phyloP scores from a whole-genome alignment of 1,140 invertebrate genomes.

The Drusus annulatus region DNA sequence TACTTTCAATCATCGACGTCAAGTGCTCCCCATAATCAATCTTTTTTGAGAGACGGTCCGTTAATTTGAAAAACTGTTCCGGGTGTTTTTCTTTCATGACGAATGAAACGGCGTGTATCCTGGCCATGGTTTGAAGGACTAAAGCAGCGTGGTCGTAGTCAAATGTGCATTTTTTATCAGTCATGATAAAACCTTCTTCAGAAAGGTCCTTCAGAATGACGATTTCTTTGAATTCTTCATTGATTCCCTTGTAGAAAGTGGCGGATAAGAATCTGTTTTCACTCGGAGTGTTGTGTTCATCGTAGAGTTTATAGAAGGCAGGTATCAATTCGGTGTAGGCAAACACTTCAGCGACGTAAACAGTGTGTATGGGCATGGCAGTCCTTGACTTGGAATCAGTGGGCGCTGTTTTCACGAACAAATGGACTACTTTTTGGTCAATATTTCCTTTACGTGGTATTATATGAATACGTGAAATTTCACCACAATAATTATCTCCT shows the following conservation, averaged over 20 bases:
- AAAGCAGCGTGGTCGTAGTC: constrained; percentile 67
- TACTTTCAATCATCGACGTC: background rate
- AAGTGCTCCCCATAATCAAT: constrained; percentile 13
- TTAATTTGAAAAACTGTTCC: constrained; percentile 17
- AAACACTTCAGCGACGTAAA: constrained; percentile 3
- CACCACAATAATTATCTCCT: constrained; percentile 19
- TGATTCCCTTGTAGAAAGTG: constrained; percentile 34
- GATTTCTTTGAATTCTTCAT: constrained; percentile 62
- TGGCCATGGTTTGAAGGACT: constrained; percentile 70
- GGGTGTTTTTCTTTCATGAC: constrained; percentile 38
- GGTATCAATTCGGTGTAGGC: background rate
- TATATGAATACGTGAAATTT: constrained; percentile 1
- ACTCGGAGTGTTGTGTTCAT: background rate
- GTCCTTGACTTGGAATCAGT: background rate
- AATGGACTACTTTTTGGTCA: background rate
- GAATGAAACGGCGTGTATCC: constrained; percentile 69
- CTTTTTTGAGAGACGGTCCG: background rate
- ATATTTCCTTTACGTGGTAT: background rate
- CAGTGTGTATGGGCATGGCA: background rate
- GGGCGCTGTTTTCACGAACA: constrained; percentile 1
- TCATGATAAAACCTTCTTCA: constrained; percentile 70
- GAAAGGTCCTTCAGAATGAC: constrained; percentile 72
- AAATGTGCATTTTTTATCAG: constrained; percentile 69
- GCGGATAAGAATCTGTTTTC: background rate
- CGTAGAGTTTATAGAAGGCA: background rate